Percentiles rank a stretch among this genome's conserved stretches.
Evolutionary conservation across 92 coral and sea anemone species (phyloP).

Genomic region (Palythoa grandis): DNA sequence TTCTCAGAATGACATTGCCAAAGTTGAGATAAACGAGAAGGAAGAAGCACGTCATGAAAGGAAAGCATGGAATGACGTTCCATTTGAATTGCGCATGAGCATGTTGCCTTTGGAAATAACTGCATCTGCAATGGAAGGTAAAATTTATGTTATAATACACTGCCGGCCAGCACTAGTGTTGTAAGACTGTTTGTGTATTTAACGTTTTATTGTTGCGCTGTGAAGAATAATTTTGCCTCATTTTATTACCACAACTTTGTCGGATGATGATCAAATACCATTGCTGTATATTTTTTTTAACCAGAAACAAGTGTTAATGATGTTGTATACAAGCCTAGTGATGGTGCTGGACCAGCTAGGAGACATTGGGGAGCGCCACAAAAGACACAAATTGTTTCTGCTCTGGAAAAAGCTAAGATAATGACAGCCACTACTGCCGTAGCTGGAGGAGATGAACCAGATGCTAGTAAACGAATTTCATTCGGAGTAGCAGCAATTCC

Average conservation of each 20-base stretch:
- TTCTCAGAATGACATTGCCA: constrained; percentile 76
- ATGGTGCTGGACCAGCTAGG: constrained; percentile 60
- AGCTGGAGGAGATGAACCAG: constrained; percentile 62
- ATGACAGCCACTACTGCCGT: constrained; percentile 82
- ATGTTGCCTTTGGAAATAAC: constrained; percentile 89
- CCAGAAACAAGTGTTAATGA: constrained; percentile 87
- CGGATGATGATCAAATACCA: background rate
- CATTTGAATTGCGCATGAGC: constrained; percentile 78
- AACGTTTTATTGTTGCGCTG: no score
- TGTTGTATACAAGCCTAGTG: constrained; percentile 81
- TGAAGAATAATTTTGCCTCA: background rate
- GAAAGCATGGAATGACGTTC: constrained; percentile 90
- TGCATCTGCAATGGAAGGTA: constrained; percentile 99
- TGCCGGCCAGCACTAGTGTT: background rate
- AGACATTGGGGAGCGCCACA: constrained; percentile 91
- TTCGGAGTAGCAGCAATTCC: constrained; percentile 8
- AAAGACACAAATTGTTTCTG: constrained; percentile 86
- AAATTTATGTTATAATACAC: background rate
- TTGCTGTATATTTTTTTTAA: background rate
- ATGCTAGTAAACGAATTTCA: constrained; percentile 52
- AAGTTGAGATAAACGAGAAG: constrained; percentile 59
- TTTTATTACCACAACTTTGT: background rate
- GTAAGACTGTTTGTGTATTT: background rate
- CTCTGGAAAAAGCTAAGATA: constrained; percentile 82
- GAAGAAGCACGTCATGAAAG: constrained; percentile 71